A percentile compares a stretch with the other conserved stretches of the same genome.
phyloP scores from a whole-genome alignment of 1,140 invertebrate species.

The Euwallacea similis region DNA sequence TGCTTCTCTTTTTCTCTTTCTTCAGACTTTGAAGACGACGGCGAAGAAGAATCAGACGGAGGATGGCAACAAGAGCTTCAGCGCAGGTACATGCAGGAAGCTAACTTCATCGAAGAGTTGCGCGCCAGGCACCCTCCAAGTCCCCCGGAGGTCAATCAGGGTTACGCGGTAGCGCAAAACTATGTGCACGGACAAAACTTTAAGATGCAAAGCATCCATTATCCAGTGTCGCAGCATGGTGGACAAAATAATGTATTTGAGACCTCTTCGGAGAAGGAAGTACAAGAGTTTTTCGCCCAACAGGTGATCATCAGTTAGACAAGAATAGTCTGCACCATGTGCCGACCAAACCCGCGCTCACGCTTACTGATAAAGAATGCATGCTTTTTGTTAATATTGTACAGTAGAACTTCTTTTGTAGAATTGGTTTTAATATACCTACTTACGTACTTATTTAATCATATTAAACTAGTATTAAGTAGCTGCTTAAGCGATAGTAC shows the following conservation, averaged over 20 bases:
- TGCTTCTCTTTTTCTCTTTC: constrained; percentile 9
- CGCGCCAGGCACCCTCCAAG: constrained; percentile 58
- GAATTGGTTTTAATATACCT: too few species aligned
- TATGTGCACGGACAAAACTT: constrained; percentile 41
- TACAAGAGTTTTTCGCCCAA: constrained; percentile 45
- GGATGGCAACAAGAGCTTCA: constrained; percentile 69
- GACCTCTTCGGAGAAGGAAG: constrained; percentile 20
- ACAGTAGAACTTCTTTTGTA: too few species aligned
- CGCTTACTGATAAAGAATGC: too few species aligned
- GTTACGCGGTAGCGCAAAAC: constrained; percentile 35
- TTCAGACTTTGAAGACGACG: constrained; percentile 56
- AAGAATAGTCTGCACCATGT: too few species aligned
- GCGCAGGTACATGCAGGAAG: constrained; percentile 65
- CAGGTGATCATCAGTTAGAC: constrained; percentile 39
- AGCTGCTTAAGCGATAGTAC: too few species aligned
- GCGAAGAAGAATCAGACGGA: constrained; percentile 60
- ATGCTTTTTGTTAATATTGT: too few species aligned
- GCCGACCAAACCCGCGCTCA: too few species aligned
- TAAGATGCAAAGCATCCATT: constrained; percentile 39
- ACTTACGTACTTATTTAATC: too few species aligned
- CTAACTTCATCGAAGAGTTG: constrained; percentile 65
- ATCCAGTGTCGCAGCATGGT: constrained; percentile 24
- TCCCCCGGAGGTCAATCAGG: constrained; percentile 46
- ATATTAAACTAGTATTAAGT: too few species aligned
- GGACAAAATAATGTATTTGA: constrained; percentile 1